These are phyloP conservation scores for Acrobasis repandana DNA, from an alignment of 2,888 invertebrate species.

Conservation along the genomic window DNA sequence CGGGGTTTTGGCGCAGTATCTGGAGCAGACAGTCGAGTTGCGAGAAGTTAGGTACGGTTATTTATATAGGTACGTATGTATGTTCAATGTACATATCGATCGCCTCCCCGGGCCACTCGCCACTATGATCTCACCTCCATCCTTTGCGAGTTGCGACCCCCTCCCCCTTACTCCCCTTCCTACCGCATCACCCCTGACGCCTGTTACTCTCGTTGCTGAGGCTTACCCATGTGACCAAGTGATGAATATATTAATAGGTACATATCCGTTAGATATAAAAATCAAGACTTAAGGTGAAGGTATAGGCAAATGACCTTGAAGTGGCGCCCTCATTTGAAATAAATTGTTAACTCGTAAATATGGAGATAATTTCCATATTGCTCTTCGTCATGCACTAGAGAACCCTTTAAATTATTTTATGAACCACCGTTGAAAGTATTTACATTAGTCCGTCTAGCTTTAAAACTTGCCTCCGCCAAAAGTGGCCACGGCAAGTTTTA, in stretches of 20 bases:
- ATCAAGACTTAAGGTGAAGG: no score
- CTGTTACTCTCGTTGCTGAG: slow-evolving; percentile 56
- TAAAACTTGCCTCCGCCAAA: no score
- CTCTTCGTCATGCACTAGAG: no score
- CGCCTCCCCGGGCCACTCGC: slow-evolving; percentile 81
- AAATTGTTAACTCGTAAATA: no score
- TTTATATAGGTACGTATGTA: slow-evolving; percentile 80
- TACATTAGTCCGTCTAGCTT: no score
- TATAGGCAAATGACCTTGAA: no score
- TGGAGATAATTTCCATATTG: no score
- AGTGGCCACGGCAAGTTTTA: no score
- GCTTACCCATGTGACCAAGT: slow-evolving; percentile 39
- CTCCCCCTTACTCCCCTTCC: slow-evolving; percentile 51
- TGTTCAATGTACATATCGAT: slow-evolving; percentile 83
- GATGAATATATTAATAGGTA: not conserved
- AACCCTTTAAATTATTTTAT: no score
- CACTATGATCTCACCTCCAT: slow-evolving; percentile 83
- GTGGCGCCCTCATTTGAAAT: no score
- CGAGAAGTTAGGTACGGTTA: slow-evolving; percentile 80
- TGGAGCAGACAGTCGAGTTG: slow-evolving; percentile 81
- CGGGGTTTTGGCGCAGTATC: slow-evolving; percentile 80
- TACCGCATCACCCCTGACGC: slow-evolving; percentile 68
- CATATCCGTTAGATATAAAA: not conserved
- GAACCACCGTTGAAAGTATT: no score
- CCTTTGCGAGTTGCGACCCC: slow-evolving; percentile 67